Evolutionary conservation across 2,888 invertebrate genomes (phyloP).

Genomic region (Ferdinandea cuprea): DNA sequence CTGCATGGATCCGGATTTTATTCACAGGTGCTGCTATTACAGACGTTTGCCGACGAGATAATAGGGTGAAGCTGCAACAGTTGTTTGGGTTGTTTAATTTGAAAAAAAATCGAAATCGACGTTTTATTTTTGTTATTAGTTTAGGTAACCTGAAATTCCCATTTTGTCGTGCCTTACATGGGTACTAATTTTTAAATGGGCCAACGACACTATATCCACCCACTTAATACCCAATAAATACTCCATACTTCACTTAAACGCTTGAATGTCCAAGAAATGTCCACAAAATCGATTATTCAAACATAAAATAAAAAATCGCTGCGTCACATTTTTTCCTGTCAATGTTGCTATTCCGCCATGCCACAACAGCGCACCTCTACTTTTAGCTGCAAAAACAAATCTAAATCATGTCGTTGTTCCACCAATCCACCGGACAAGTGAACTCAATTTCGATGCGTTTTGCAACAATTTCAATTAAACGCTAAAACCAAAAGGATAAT

Average conservation of each 20-base stretch:
- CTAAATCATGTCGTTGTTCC: constrained; percentile 16
- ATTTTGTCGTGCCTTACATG: too few species aligned
- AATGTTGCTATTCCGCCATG: background rate
- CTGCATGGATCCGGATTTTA: constrained; percentile 10
- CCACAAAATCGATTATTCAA: constrained; percentile 44
- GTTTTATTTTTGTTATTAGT: background rate
- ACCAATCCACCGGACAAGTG: constrained; percentile 47
- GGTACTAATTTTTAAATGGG: too few species aligned
- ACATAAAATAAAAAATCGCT: too few species aligned
- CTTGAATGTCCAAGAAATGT: constrained; percentile 45
- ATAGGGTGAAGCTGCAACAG: too few species aligned
- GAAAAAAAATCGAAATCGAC: background rate
- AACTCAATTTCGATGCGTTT: constrained; percentile 68
- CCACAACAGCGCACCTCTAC: constrained; percentile 1
- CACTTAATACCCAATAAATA: constrained; percentile 1
- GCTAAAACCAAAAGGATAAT: constrained; percentile 69
- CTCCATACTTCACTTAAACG: constrained; percentile 37
- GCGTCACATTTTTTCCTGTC: constrained; percentile 51
- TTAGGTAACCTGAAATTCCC: background rate
- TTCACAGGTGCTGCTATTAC: constrained; percentile 35
- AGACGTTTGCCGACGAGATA: too few species aligned
- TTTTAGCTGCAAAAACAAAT: constrained; percentile 18
- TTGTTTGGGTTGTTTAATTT: background rate
- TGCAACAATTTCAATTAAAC: constrained; percentile 71
- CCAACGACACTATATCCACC: background rate